Evolutionary conservation across 1,140 invertebrate genomes (phyloP), one percentile per base, ranked within the genome.

Genomic region (Wiebesia pumilae): DNA sequence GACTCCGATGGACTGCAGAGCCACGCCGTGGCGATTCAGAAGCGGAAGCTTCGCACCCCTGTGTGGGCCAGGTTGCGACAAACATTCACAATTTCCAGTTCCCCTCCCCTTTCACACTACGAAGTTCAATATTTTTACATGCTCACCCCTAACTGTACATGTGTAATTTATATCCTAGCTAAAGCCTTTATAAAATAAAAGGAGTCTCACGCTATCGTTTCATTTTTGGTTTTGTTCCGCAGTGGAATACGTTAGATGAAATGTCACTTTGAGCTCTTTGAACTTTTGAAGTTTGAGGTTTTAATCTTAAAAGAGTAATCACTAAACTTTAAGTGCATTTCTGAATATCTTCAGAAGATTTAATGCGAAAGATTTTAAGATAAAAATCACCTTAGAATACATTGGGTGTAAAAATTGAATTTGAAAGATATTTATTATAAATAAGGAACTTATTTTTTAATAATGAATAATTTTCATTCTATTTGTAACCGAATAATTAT

Each of bases 41-140:
- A 94, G 94, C 95, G 96, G 93, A 95, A 96, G 90, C 95, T 96
- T 92, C 95, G 96, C 93, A 96, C 96, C 92, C 96, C 96, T 90
- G 95, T 96, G 91, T 96, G 96, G 96, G 95, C 96, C 93, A 95
- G 96, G 94, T 96, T 95, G 94, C 95, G 91, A 93, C 91, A 91
- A 82, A 88, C 79, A 88, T 88, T 87, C 54, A 92, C 81, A 89
- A 83, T 87, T 87, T 85, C 77, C 73, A 82, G 58, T 33, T 33
- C n/a, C 67, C 51, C 43, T 73, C 81, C 27, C 84, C 58, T 58
- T 51, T 86, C 35, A 51, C 30, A n/a, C 12, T 9, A 4, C n/a
- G 27, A 65, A 65, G n/a, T 65, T 65, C 24, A 65, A n/a, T 65
- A 65, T 19, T 54, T 14, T 54, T 54, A 54, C 19, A 54, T 2